These are phyloP conservation scores for Sinocyclocheilus anshuiensis DNA, from an alignment of 2,113 vertebrate species.

Conservation along the genomic window DNA sequence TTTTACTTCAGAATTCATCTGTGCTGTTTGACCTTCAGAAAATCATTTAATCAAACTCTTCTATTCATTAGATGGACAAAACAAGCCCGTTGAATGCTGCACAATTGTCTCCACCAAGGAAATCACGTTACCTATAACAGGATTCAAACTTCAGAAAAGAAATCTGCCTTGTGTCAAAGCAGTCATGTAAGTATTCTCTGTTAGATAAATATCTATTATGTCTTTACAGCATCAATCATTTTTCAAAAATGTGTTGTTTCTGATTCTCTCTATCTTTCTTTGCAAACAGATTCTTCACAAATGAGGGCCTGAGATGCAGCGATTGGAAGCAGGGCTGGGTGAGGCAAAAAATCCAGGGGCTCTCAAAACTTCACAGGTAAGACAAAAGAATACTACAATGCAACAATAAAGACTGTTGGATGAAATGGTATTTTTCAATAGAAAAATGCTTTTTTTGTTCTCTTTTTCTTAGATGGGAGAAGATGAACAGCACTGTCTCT, in stretches of 20 bases:
- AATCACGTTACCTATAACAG: constrained; percentile 64
- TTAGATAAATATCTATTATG: neutral
- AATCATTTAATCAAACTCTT: neutral
- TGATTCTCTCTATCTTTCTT: neutral
- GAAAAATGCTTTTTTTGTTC: neutral
- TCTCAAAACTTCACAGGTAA: constrained; percentile 23
- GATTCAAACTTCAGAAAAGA: constrained; percentile 66
- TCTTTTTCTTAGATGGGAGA: neutral
- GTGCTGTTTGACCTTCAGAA: neutral
- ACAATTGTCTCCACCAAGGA: constrained; percentile 45
- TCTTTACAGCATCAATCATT: too few relatives aligned
- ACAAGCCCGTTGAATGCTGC: constrained; percentile 59
- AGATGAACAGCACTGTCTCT: neutral
- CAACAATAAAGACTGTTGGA: neutral
- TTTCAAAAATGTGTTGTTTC: neutral
- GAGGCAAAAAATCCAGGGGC: constrained; percentile 25
- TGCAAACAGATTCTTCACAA: constrained; percentile 50
- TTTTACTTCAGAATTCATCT: neutral
- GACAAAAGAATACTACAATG: neutral
- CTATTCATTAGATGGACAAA: constrained; percentile 43
- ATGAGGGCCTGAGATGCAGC: constrained; percentile 27
- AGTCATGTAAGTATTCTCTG: constrained; percentile 45
- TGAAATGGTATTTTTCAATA: neutral
- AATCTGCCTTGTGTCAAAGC: constrained; percentile 45
- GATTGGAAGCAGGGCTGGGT: constrained; percentile 56